These are phyloP conservation scores for Mungos mungo DNA, from an alignment of 2,113 vertebrate species.

Conservation along the genomic window DNA sequence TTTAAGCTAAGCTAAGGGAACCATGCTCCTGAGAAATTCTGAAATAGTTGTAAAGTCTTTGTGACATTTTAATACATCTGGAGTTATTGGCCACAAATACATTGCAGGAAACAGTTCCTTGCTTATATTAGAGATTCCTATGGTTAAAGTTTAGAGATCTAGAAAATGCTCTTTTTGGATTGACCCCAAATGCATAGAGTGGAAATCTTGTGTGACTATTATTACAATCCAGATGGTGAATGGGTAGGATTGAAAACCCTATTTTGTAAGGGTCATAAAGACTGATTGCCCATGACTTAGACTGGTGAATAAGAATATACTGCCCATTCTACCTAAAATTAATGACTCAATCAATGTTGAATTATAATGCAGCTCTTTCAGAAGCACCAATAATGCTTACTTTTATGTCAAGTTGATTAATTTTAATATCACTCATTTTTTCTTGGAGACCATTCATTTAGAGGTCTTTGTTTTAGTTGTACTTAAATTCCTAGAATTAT, in stretches of 20 bases:
- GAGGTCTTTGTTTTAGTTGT: not conserved
- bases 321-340: not conserved
- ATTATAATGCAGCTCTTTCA: conserved; percentile 16
- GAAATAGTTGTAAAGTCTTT: not conserved
- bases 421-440: conserved; percentile 19
- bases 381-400: not conserved
- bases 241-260: not conserved
- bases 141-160: conserved; percentile 1
- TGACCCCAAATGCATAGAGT: not conserved
- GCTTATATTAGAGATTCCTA: not conserved
- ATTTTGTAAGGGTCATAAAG: conserved; percentile 16
- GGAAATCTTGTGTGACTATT: not conserved
- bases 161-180: not conserved
- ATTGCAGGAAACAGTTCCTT: conserved; percentile 10
- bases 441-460: not conserved
- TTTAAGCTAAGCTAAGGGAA: not conserved
- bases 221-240: not conserved
- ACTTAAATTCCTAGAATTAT: not conserved
- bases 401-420: conserved; percentile 40
- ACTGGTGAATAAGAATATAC: not conserved
- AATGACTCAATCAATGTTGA: not conserved
- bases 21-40: not conserved
- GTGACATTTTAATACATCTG: conserved; percentile 3
- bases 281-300: not conserved
- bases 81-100: not conserved